Evolutionary conservation across 2,113 vertebrate genomes (phyloP), one percentile per base, ranked within the genome.

Genomic region (Illadopsis cleaveri): DNA sequence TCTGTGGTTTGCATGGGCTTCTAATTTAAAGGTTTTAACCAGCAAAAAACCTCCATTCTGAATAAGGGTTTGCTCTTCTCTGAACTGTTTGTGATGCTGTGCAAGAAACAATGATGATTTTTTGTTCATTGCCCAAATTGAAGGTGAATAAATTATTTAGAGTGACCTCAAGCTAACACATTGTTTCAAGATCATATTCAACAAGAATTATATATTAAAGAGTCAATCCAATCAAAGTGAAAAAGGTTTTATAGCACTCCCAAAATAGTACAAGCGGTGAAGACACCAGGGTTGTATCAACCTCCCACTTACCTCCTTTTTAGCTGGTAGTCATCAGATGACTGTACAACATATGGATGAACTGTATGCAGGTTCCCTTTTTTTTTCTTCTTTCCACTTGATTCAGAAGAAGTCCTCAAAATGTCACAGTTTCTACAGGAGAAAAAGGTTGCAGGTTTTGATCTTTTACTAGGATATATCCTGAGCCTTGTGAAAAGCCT

Each of bases 301-400:
- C 3, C 6, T 69, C 5, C 0, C 1, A 2, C 12, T 70, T 31
- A 12, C 9, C 4, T 11, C 3, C 15, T 70, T 83, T 75, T 27
- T 15, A 62, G 11, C 16, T 83, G 12, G 6, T 21, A 62, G 10
- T 45, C 35, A 12, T 51, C 1, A 1, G 35, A 28, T 64, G 3
- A 20, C 5, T 50, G 1, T 37, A 31, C 44, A n/a, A 73, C 77
- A 70, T 47, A 38, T 2, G 1, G 9, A 21, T 70, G 3, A 53
- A 27, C 9, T 31, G 1, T 45, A 22, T 25, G 5, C 20, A 56
- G 8, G 12, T 27, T 23, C 2, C 10, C 4, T 33, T 30, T 33
- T 30, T 14, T 21, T 20, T 45, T 50, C 5, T n/a, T 27, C 22
- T 54, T 54, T 35, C 12, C 16, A 0, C 10, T 42, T 30, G 37